Evolutionary conservation across 1,140 invertebrate genomes (phyloP).

Genomic region (Lutraria rhynchaena): DNA sequence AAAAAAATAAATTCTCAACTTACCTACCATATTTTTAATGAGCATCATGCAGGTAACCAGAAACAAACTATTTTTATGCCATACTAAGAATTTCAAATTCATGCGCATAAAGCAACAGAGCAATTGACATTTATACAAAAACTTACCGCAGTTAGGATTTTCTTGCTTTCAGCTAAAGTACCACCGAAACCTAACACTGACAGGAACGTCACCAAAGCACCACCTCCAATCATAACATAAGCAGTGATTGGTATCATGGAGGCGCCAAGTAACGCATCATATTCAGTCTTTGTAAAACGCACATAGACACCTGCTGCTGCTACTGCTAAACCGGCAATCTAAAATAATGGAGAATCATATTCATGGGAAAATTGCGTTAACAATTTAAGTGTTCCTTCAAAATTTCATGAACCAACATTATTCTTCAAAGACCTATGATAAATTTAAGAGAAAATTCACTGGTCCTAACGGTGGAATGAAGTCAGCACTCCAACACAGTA

Average conservation of each 20-base stretch:
- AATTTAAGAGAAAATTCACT: too few species aligned
- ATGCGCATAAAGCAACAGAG: neutral
- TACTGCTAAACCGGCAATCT: slow-evolving; percentile 1
- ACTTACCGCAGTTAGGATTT: slow-evolving; percentile 12
- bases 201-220: slow-evolving; percentile 6
- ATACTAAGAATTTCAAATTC: neutral
- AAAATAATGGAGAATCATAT: neutral
- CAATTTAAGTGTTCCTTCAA: too few species aligned
- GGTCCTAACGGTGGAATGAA: neutral
- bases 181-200: slow-evolving; percentile 9
- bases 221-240: slow-evolving; percentile 17
- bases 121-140: neutral
- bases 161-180: slow-evolving; percentile 1
- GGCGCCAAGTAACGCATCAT: slow-evolving; percentile 21
- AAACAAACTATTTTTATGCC: neutral
- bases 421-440: neutral
- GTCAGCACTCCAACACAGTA: neutral
- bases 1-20: too few species aligned
- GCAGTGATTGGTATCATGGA: slow-evolving; percentile 1
- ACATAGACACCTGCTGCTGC: slow-evolving; percentile 7
- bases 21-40: too few species aligned
- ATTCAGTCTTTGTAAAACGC: neutral
- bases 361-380: neutral
- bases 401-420: too few species aligned
- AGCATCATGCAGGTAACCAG: too few species aligned